Evolutionary conservation across 2,888 invertebrate genomes (phyloP), one percentile per base, ranked within the genome.

Genomic region (Dynastes grantii): DNA sequence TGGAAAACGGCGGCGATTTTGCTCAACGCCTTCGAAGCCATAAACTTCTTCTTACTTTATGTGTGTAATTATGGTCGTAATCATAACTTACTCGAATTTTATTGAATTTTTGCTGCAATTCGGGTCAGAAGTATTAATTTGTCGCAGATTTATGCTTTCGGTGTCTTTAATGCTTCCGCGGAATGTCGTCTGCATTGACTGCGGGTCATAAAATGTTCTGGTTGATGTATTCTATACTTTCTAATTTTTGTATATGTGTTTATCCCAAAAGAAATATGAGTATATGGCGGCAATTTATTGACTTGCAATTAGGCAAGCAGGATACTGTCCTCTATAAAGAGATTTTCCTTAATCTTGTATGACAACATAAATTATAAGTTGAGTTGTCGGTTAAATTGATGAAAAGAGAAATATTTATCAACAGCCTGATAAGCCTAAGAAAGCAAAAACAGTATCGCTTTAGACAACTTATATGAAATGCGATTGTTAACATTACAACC

Each of bases 81-180:
- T 71, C 32, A 37, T 71, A 71, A 71, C 37, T 71, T 71, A 71
- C 71, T 71, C 55, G 71, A 58, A 71, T 71, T 71, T 71, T 71
- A 71, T 71, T 71, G 71, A 71, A 49, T 71, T 71, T 71, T 71
- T 58, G 49, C 40, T 58, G 58, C 40, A 55, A 71, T 71, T 58
- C 58, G 55, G 71, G 71, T 71, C 71, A 58, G n/a, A 8, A 71
- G 55, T 71, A 71, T 58, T 71, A 71, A 71, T 71, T 71, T 55
- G 55, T 71, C 71, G 58, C 58, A 40, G 37, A 71, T 71, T 71
- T 71, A 71, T 71, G 71, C 32, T 67, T 55, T 71, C 55, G 71
- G 58, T 58, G 40, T 71, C n/a, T 58, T 71, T 37, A 71, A 58
- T 71, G 58, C 58, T 32, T 71, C 37, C 6, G 37, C 55, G 71